Conservation (phyloP, 2,113 vertebrate species). For the Epinephelus lanceolatus region DNA sequence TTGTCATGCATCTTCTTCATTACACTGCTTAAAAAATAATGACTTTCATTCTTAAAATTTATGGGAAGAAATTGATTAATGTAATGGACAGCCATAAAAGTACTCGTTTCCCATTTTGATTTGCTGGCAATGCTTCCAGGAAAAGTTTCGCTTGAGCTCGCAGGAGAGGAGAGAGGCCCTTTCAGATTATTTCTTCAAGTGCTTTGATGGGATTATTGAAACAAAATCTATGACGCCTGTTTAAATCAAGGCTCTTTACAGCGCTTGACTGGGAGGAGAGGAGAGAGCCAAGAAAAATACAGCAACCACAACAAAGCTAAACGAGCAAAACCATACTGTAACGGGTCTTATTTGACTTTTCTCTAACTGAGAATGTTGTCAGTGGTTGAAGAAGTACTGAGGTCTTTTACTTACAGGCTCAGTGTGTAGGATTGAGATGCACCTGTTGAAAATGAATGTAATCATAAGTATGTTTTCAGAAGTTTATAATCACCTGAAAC, state of each 20-base stretch:
- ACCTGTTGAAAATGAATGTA: too few relatives aligned
- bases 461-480: too few relatives aligned
- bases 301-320: conserved; percentile 22
- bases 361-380: not conserved
- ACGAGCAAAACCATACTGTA: not conserved
- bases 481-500: too few relatives aligned
- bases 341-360: not conserved
- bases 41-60: conserved; percentile 49
- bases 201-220: conserved; percentile 65
- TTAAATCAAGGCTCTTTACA: conserved; percentile 62
- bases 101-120: conserved; percentile 42
- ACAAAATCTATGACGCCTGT: conserved; percentile 42
- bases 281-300: conserved; percentile 28
- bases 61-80: conserved; percentile 47
- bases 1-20: conserved; percentile 41
- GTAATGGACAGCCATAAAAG: conserved; percentile 54
- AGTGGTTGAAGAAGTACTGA: not conserved
- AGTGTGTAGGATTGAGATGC: too few relatives aligned
- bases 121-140: conserved; percentile 52
- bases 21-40: conserved; percentile 40
- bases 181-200: conserved; percentile 53
- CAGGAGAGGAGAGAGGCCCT: conserved; percentile 19
- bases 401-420: too few relatives aligned
- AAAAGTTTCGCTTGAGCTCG: conserved; percentile 30
- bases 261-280: conserved; percentile 42